Percentiles rank a stretch among this genome's conserved stretches.
phyloP scores from a whole-genome alignment of 2,113 vertebrate species.

The Prinia subflava region DNA sequence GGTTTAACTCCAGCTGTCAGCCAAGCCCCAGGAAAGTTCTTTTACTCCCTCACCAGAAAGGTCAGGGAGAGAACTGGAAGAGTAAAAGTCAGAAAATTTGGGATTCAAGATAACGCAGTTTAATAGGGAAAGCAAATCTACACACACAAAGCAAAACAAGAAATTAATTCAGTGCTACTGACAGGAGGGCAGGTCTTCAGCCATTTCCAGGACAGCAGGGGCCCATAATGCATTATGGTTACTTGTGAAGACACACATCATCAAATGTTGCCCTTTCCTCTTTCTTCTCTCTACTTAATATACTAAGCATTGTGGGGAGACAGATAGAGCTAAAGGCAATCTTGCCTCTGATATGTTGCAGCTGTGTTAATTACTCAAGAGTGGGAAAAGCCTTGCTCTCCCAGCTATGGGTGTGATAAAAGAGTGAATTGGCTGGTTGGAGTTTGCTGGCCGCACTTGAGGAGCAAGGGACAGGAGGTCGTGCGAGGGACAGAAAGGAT shows the following conservation, averaged over 20 bases:
- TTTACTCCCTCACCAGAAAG: not conserved
- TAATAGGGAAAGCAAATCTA: not conserved
- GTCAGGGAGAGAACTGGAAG: not conserved
- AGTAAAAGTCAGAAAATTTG: not conserved
- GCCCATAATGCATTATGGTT: not conserved
- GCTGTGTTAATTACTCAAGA: not conserved
- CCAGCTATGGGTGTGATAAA: not conserved
- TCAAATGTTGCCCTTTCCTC: not conserved
- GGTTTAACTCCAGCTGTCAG: not conserved
- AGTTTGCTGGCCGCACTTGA: not conserved
- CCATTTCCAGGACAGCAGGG: too few species aligned
- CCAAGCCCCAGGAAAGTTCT: not conserved
- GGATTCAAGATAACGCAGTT: not conserved
- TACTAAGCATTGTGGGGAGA: not conserved
- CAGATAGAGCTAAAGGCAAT: not conserved
- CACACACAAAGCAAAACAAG: not conserved
- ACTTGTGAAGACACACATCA: not conserved
- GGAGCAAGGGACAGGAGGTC: not conserved
- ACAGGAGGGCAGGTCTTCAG: accelerated
- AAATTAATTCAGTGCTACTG: not conserved
- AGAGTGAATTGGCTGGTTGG: not conserved
- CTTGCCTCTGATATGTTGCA: not conserved
- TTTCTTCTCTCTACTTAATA: not conserved
- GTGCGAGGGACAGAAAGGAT: not conserved
- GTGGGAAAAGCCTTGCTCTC: not conserved